phyloP scores from a whole-genome alignment of 2,113 vertebrate genomes.

The Heteronetta atricapilla region DNA sequence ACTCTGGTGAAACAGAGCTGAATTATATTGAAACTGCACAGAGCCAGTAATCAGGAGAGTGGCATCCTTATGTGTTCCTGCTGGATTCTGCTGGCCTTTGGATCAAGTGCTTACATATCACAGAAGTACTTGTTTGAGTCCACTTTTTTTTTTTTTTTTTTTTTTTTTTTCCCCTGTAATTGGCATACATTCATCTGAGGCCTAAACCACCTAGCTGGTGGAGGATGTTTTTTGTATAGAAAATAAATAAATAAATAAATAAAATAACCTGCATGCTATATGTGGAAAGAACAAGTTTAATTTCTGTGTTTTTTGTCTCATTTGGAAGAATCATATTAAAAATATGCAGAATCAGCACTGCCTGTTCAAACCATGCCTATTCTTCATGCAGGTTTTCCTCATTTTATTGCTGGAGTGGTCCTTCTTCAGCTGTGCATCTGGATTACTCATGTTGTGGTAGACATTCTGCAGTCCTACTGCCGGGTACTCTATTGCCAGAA shows the following conservation, averaged over 20 bases:
- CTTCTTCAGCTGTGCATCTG: neutral
- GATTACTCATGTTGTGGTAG: neutral
- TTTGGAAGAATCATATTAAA: neutral
- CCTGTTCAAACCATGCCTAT: neutral
- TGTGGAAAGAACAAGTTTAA: neutral
- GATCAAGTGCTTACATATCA: neutral
- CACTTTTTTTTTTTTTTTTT: neutral
- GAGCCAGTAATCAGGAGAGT: neutral
- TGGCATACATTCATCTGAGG: neutral
- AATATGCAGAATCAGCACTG: neutral
- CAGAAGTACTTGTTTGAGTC: neutral
- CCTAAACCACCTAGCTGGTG: neutral
- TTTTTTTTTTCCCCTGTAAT: neutral
- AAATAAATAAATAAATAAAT: neutral
- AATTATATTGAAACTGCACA: neutral
- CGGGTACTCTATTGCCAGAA: neutral
- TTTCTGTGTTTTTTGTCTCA: neutral
- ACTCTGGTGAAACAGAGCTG: fast-evolving
- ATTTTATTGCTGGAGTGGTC: neutral
- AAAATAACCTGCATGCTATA: neutral
- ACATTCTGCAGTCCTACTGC: neutral
- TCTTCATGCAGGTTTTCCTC: neutral
- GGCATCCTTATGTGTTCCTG: neutral
- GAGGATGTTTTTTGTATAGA: neutral
- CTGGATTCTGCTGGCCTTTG: neutral